These are phyloP conservation scores for Heliangelus exortis DNA, from an alignment of 2,797 vertebrate species.

Conservation along the genomic window DNA sequence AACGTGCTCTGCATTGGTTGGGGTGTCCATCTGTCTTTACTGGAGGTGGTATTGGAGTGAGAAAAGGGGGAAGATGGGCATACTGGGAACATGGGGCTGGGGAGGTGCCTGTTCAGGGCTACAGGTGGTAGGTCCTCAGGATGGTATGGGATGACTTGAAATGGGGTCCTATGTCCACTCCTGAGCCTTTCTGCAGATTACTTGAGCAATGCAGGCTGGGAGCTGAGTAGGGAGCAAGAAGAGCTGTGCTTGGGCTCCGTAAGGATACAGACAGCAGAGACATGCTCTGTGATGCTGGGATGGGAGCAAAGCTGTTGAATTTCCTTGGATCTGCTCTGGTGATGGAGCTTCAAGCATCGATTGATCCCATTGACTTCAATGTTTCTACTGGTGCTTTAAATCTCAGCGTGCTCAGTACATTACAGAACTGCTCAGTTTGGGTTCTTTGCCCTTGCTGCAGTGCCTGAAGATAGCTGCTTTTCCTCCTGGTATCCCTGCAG, in stretches of 20 bases:
- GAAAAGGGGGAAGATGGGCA: not conserved
- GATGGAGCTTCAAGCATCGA: fast-evolving
- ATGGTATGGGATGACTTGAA: not conserved
- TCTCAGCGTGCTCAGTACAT: fast-evolving
- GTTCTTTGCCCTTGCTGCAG: not conserved
- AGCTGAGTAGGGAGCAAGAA: not conserved
- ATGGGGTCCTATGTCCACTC: fast-evolving
- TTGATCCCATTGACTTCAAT: not conserved
- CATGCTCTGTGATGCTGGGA: fast-evolving
- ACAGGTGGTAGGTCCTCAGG: not conserved
- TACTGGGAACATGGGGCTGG: fast-evolving
- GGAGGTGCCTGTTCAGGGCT: not conserved
- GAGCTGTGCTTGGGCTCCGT: not conserved
- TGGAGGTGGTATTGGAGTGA: not conserved
- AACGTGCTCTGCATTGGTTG: fast-evolving
- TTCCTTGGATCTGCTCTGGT: not conserved
- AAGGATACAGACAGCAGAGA: not conserved
- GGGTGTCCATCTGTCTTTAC: not conserved
- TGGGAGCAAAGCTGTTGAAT: fast-evolving
- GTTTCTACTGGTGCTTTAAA: not conserved
- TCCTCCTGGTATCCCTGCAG: not conserved
- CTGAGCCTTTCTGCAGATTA: fast-evolving
- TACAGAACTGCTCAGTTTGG: not conserved
- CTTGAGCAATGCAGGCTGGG: not conserved
- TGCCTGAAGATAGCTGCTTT: not conserved